Conservation (phyloP, 2,113 vertebrate species). For the Gymnobelideus leadbeateri region DNA sequence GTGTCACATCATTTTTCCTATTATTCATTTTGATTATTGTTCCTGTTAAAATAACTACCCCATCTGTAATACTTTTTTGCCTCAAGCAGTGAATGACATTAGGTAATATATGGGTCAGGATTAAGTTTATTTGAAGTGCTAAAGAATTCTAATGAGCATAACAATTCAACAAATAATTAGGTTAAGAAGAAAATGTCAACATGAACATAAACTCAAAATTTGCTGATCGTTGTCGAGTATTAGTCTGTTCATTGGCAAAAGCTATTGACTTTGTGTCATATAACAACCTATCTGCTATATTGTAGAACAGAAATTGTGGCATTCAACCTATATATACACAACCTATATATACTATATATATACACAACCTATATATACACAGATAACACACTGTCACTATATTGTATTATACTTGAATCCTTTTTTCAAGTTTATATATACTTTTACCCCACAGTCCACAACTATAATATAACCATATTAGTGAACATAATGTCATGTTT, state of each 20-base stretch:
- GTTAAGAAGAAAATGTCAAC: background rate
- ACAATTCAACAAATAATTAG: background rate
- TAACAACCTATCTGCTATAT: background rate
- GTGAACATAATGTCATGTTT: constrained; percentile 71
- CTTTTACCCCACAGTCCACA: constrained; percentile 53
- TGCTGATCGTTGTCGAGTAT: background rate
- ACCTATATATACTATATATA: rapidly evolving
- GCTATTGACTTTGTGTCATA: background rate
- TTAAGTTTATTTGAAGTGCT: background rate
- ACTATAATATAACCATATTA: constrained; percentile 62
- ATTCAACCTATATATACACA: background rate
- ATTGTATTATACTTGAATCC: background rate
- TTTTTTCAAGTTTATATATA: constrained; percentile 30
- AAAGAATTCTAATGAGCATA: background rate
- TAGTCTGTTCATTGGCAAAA: background rate
- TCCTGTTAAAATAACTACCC: background rate
- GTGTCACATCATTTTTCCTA: background rate
- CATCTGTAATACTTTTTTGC: background rate
- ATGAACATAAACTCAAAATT: background rate
- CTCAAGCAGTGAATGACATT: background rate
- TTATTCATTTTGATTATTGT: background rate
- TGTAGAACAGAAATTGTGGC: background rate
- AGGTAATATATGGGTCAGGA: background rate
- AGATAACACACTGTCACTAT: background rate
- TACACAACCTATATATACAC: background rate